These are phyloP conservation scores for Drosophila repleta DNA, from an alignment of 1,140 invertebrate species.

Conservation along the genomic window DNA sequence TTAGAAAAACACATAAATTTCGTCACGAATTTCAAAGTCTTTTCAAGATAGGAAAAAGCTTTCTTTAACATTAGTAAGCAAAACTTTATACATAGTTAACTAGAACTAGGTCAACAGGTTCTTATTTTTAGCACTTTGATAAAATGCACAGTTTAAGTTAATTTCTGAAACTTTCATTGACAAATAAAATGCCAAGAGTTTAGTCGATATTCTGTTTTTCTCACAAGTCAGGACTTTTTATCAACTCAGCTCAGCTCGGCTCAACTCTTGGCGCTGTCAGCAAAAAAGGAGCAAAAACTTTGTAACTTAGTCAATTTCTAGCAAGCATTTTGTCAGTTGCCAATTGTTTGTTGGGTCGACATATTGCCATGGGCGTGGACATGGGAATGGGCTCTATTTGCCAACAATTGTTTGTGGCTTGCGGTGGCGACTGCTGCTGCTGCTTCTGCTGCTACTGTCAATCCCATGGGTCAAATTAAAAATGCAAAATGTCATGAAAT, in stretches of 20 bases:
- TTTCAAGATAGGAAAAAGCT: neutral
- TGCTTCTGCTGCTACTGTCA: constrained; percentile 17
- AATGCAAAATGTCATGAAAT: constrained; percentile 45
- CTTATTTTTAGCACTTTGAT: neutral
- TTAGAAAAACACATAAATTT: neutral
- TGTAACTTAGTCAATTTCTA: constrained; percentile 36
- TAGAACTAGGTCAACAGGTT: constrained; percentile 19
- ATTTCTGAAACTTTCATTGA: constrained; percentile 21
- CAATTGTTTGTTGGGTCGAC: constrained; percentile 12
- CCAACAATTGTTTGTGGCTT: constrained; percentile 45
- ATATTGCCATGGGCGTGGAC: neutral
- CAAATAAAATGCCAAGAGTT: constrained; percentile 20
- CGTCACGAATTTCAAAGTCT: neutral
- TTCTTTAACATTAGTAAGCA: neutral
- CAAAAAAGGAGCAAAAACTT: constrained; percentile 32
- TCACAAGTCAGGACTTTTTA: constrained; percentile 15
- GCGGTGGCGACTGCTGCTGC: constrained; percentile 6
- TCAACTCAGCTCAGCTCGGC: neutral
- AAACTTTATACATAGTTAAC: constrained; percentile 10
- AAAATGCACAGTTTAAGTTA: constrained; percentile 10
- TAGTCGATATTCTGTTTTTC: neutral
- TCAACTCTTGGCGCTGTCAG: constrained; percentile 3
- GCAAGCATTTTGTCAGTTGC: constrained; percentile 23
- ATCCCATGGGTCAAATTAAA: constrained; percentile 42
- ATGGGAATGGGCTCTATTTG: constrained; percentile 19